These are phyloP conservation scores for Molanna angustata DNA, from an alignment of 2,888 invertebrate genomes.

Conservation along the genomic window DNA sequence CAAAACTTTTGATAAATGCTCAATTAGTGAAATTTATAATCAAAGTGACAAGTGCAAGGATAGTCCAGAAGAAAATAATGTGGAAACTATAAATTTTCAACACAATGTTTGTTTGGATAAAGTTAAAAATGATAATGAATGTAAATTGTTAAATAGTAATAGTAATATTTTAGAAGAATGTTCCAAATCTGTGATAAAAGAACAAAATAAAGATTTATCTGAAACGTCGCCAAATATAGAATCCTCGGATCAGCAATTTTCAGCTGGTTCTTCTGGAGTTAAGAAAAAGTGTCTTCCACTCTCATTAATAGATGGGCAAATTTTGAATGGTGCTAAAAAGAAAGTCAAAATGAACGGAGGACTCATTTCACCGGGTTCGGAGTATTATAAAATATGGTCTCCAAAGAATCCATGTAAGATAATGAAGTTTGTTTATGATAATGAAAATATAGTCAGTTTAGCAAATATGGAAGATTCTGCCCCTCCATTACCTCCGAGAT, in stretches of 20 bases:
- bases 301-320: conserved; percentile 51
- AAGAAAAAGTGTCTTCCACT: conserved; percentile 58
- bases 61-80: neutral
- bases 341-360: conserved; percentile 57
- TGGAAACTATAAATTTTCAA: neutral
- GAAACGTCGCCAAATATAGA: conserved; percentile 20
- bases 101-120: conserved; percentile 8
- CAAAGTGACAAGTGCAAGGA: conserved; percentile 7
- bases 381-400: conserved; percentile 70
- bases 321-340: conserved; percentile 61
- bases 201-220: conserved; percentile 20
- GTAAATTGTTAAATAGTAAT: conserved; percentile 3
- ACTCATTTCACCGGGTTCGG: conserved; percentile 57
- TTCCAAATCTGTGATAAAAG: conserved; percentile 31
- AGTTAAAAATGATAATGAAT: conserved; percentile 11
- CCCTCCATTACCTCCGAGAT: conserved; percentile 70
- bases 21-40: conserved; percentile 49
- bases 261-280: conserved; percentile 46
- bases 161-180: conserved; percentile 21
- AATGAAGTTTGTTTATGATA: conserved; percentile 55
- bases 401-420: conserved; percentile 59
- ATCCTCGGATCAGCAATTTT: conserved; percentile 33
- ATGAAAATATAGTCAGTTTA: conserved; percentile 46
- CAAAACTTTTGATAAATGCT: conserved; percentile 55
- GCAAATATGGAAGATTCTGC: conserved; percentile 50